A percentile compares a stretch with the other conserved stretches of the same genome.
phyloP scores from a whole-genome alignment of 2,797 vertebrate genomes.

The Malacoctenus gilli region DNA sequence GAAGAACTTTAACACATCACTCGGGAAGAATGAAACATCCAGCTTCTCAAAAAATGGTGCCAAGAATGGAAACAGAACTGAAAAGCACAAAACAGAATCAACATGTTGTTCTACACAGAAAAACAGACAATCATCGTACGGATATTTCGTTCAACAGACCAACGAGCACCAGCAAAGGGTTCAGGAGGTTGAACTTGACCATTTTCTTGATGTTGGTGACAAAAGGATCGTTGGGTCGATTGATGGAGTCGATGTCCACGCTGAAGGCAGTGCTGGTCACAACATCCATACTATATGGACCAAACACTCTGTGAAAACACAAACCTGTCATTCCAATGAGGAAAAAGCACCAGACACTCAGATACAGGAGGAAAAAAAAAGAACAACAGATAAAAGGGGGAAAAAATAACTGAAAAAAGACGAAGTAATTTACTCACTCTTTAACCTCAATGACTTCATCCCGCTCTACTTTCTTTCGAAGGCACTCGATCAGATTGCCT shows the following conservation, averaged over 20 bases:
- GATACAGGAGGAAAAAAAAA: too few species aligned
- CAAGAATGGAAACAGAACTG: conserved; percentile 68
- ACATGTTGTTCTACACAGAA: conserved; percentile 1
- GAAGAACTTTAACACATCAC: conserved; percentile 47
- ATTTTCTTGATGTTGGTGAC: conserved; percentile 81
- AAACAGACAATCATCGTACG: neutral
- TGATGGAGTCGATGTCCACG: conserved; percentile 81
- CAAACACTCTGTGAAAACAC: conserved; percentile 75
- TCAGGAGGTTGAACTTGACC: conserved; percentile 72
- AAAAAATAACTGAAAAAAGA: too few species aligned
- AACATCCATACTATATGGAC: conserved; percentile 85
- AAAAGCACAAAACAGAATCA: conserved; percentile 15
- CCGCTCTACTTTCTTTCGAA: conserved; percentile 62
- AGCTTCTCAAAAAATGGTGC: conserved; percentile 40
- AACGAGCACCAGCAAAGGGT: conserved; percentile 61
- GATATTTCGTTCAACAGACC: conserved; percentile 66
- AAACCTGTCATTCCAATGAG: too few species aligned
- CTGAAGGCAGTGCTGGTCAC: conserved; percentile 83
- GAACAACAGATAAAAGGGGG: neutral
- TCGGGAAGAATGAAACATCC: conserved; percentile 48
- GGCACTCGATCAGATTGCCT: conserved; percentile 61
- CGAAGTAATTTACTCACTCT: conserved; percentile 69
- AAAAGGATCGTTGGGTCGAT: conserved; percentile 79
- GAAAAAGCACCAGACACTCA: too few species aligned
- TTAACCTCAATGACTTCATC: conserved; percentile 67